Evolutionary conservation across 2,797 vertebrate genomes (phyloP), one percentile per base, ranked within the genome.

Genomic region (Trachurus trachurus): DNA sequence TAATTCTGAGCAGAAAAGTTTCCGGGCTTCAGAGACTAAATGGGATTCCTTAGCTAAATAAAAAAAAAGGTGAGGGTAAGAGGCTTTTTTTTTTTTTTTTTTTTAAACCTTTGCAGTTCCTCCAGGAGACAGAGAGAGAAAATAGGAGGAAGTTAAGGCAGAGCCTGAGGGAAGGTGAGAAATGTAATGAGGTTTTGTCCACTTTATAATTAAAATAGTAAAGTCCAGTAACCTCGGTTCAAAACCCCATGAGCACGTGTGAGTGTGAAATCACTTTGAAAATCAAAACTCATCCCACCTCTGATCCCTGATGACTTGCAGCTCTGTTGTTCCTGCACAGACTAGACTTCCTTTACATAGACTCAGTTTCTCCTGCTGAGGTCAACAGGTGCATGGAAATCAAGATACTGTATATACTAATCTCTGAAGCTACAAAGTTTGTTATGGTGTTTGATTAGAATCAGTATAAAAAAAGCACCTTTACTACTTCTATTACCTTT

Each of bases 201-300:
- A 66, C 67, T 64, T 71, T 58, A 56, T 73, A 66, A 88, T 85
- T 87, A 78, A 74, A 82, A 52, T 19, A 17, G 34, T 53, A 12
- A 44, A 84, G 68, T 71, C 67, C 76, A 81, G 53, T 68, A 56
- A 80, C 21, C 47, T 68, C 26, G 34, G 29, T 73, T 57, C 42
- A 19, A 68, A 73, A 16, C 26, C 62, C 17, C 21, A 7, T 11
- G 47, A 47, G 58, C 40, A 21, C 26, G 53, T n/a, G 49, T 44
- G 50, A 61, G 45, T 50, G 40, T 29, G 66, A 61, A 72, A 54
- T 31, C 40, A 7, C 19, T 26, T 9, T 22, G 1, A 10, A 53
- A 31, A 42, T 66, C 34, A 22, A 9, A 59, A 40, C 37, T 31
- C 17, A 0, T 0, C 22, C 12, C 4, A 53, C 45, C 66, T 49